Evolutionary conservation across 1,140 invertebrate genomes (phyloP), one percentile per base, ranked within the genome.

Genomic region (Eupeodes corollae): DNA sequence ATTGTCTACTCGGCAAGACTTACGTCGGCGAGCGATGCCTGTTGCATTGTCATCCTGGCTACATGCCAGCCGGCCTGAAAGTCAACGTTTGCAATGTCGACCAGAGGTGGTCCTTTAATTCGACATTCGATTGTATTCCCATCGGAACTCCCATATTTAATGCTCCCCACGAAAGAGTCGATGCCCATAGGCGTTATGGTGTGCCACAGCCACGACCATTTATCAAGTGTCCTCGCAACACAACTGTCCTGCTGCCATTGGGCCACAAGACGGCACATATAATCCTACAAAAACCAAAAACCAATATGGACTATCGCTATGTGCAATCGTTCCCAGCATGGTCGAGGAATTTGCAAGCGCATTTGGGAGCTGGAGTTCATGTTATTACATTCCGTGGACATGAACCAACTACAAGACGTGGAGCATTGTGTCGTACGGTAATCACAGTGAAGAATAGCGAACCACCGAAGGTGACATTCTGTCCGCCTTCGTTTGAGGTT

Each of bases 251-350:
- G 33, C 63, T 84, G 31, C 73, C 75, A 14, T 52, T 63, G 12
- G 71, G 73, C 11, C 73, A 77, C 47, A 63, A 59, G 21, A 74
- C 68, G 13, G 69, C 75, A 32, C 64, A 75, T 48, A 74, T 84
- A 32, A 72, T 72, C 14, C 75, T 84, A 30, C 73, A 79, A 5
- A 73, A 75, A 47, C 82, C 82, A 0, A 74, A 77, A 56, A 78
- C 81, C 13, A 84, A 83, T 65, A 71, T 82, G 56, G 75, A 83
- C 59, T 81, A 75, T 70, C 79, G 78, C 52, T 75, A 79, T 54
- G 73, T 85, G 14, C 72, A 75, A 14, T 72, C 79, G 2, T 65
- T 72, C 34, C 82, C 82, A 15, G 45, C 65, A 5, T 84, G 82
- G 82, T 81, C 73, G 0, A 80, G 76, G 54, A 69, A 77, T 48